These are phyloP conservation scores for Rafetus swinhoei DNA, from an alignment of 2,113 vertebrate species.

Conservation along the genomic window DNA sequence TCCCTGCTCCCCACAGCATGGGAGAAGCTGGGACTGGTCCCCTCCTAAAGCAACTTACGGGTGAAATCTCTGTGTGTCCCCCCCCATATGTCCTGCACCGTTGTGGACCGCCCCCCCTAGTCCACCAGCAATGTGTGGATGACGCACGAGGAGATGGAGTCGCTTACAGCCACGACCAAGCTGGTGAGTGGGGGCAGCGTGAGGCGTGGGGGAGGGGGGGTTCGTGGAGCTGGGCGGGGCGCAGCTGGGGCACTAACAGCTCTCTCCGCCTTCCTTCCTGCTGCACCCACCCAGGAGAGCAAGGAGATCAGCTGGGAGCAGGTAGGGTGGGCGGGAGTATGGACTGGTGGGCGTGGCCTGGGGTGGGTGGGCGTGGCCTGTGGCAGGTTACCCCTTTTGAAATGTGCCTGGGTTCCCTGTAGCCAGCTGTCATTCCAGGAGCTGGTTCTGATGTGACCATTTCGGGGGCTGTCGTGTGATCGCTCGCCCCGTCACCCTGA, in stretches of 20 bases:
- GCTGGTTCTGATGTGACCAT: too few relatives aligned
- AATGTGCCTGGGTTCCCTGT: too few relatives aligned
- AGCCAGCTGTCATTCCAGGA: too few relatives aligned
- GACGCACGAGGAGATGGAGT: constrained; percentile 96
- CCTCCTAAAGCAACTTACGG: too few relatives aligned
- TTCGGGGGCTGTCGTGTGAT: neutral
- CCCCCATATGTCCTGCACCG: neutral
- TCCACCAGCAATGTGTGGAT: constrained; percentile 96
- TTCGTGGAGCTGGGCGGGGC: too few relatives aligned
- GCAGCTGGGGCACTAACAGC: neutral
- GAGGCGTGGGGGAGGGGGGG: neutral
- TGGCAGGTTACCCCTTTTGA: too few relatives aligned
- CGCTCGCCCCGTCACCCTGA: constrained; percentile 51
- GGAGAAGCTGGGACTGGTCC: too few relatives aligned
- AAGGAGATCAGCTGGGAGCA: constrained; percentile 45
- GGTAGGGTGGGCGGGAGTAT: neutral
- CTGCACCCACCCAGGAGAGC: constrained; percentile 10
- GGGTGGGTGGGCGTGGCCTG: too few relatives aligned
- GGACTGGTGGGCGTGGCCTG: neutral
- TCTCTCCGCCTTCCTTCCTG: constrained; percentile 58
- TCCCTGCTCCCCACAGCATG: neutral
- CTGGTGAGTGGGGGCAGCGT: constrained; percentile 80
- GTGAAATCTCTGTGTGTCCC: neutral
- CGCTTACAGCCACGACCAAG: constrained; percentile 89
- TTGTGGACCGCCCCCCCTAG: constrained; percentile 64